These are phyloP conservation scores for Poeciliopsis infans DNA, from an alignment of 2,797 vertebrate species.

Conservation along the genomic window DNA sequence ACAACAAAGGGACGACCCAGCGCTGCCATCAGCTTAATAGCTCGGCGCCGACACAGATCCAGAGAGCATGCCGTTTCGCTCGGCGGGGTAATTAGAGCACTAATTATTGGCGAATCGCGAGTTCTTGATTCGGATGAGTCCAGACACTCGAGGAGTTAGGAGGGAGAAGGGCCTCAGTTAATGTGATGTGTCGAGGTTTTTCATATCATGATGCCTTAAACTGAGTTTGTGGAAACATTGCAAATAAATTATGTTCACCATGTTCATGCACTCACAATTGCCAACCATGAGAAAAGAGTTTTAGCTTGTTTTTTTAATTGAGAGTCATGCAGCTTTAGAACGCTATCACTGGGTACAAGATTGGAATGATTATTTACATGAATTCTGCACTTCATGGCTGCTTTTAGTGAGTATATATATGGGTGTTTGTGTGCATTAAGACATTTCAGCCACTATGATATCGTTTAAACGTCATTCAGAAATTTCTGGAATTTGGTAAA, in stretches of 20 bases:
- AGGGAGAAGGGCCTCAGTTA: neutral
- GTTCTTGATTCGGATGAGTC: constrained; percentile 31
- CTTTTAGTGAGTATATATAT: neutral
- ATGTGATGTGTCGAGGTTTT: neutral
- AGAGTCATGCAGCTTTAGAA: neutral
- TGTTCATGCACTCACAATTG: neutral
- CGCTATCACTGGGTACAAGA: neutral
- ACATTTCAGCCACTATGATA: neutral
- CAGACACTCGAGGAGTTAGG: constrained; percentile 6
- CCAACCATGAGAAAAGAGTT: neutral
- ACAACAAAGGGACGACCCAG: constrained; percentile 38
- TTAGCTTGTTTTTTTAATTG: neutral
- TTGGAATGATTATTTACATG: neutral
- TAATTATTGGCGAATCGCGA: constrained; percentile 64
- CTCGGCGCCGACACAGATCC: constrained; percentile 43
- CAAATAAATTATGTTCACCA: neutral
- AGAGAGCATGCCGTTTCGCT: constrained; percentile 41
- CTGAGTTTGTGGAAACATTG: neutral
- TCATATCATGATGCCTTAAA: constrained; percentile 13
- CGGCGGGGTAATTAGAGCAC: constrained; percentile 59
- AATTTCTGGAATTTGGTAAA: neutral
- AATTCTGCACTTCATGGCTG: neutral
- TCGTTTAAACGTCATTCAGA: neutral
- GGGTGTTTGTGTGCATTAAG: too few relatives aligned
- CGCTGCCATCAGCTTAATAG: neutral